Evolutionary conservation across 2,113 vertebrate genomes (phyloP).

Genomic region (Tichodroma muraria): DNA sequence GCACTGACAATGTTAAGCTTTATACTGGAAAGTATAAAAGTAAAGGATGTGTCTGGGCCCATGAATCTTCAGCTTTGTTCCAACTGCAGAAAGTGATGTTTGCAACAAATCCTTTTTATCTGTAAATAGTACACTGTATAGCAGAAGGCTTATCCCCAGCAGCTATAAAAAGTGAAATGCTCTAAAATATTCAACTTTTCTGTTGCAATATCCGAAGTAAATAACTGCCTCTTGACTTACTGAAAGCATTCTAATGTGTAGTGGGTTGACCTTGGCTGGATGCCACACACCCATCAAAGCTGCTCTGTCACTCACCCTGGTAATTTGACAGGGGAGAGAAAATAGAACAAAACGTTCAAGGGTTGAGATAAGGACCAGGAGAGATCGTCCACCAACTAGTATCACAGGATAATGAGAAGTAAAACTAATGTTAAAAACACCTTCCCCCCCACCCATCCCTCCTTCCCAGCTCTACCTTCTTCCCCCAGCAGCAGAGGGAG

Average conservation of each 20-base stretch:
- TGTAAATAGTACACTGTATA: neutral
- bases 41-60: neutral
- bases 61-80: neutral
- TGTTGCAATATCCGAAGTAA: neutral
- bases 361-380: neutral
- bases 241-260: neutral
- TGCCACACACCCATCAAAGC: neutral
- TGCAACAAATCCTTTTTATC: neutral
- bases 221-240: neutral
- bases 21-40: neutral
- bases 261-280: neutral
- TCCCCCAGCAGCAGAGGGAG: rapidly evolving
- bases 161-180: neutral
- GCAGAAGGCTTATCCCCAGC: neutral
- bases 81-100: neutral
- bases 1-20: neutral
- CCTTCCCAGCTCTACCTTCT: neutral
- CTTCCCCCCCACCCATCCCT: neutral
- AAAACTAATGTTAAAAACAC: neutral
- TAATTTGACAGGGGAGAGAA: neutral
- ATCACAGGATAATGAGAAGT: neutral
- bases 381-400: neutral
- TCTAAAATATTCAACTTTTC: neutral
- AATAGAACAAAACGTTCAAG: neutral
- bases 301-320: neutral